Conservation (phyloP, 2,888 invertebrate species). For the Lasioglossum pauxillum region DNA sequence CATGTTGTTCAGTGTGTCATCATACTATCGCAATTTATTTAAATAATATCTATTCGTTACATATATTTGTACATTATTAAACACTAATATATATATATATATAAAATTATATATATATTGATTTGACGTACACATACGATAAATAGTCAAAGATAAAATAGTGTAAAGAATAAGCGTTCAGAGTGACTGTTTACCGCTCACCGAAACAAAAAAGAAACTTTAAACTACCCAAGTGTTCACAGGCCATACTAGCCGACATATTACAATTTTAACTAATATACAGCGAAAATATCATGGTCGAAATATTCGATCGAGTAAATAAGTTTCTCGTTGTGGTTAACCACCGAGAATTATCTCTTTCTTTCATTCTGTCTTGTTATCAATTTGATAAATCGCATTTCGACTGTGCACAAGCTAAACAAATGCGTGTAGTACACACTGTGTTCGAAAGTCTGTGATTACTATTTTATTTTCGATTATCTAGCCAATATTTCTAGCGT, state of each 20-base stretch:
- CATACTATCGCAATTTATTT: constrained; percentile 52
- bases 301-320: constrained; percentile 47
- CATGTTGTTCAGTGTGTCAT: constrained; percentile 50
- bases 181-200: constrained; percentile 60
- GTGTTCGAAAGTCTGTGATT: constrained; percentile 8
- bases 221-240: constrained; percentile 75
- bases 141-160: constrained; percentile 44
- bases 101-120: constrained; percentile 45
- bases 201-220: constrained; percentile 53
- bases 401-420: constrained; percentile 51
- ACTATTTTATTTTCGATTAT: background rate
- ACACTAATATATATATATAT: constrained; percentile 41
- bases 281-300: constrained; percentile 63
- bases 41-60: constrained; percentile 57
- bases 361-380: constrained; percentile 4
- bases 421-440: constrained; percentile 52
- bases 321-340: constrained; percentile 36
- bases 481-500: background rate
- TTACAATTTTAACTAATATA: constrained; percentile 70
- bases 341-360: constrained; percentile 25
- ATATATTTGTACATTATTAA: constrained; percentile 52
- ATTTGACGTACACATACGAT: constrained; percentile 56
- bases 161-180: constrained; percentile 63
- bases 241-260: constrained; percentile 68
- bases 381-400: constrained; percentile 58